These are phyloP conservation scores for Darevskia mixta DNA, from an alignment of 2,797 vertebrate genomes.

Conservation along the genomic window DNA sequence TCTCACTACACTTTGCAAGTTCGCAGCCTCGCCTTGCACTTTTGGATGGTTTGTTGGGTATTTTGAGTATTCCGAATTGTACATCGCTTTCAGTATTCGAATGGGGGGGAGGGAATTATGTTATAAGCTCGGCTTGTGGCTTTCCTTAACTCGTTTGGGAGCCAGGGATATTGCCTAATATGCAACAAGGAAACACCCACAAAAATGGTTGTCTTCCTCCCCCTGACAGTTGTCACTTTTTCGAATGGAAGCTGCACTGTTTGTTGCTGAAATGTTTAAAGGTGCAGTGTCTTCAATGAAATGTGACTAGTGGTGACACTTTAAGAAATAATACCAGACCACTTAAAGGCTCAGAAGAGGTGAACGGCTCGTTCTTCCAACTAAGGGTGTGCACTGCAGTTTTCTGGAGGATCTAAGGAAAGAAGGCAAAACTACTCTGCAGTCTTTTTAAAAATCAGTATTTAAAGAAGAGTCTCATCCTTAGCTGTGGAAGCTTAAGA, in stretches of 20 bases:
- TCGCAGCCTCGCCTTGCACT: neutral
- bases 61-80: neutral
- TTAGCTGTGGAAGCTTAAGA: neutral
- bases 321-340: neutral
- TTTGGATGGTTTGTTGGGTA: no score
- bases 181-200: no score
- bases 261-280: neutral
- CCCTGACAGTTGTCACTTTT: neutral
- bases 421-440: neutral
- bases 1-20: neutral
- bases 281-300: neutral
- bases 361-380: neutral
- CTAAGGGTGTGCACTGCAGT: no score
- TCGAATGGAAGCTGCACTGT: neutral
- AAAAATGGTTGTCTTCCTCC: no score
- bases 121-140: no score
- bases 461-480: neutral
- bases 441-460: neutral
- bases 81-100: neutral
- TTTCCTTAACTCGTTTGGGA: neutral
- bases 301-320: neutral
- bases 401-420: neutral
- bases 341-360: neutral
- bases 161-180: neutral
- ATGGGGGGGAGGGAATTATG: neutral